Percentiles rank a stretch among this genome's conserved stretches.
These are phyloP conservation scores for Leucozona laternaria DNA, from an alignment of 2,888 invertebrate genomes.

Conservation along the genomic window DNA sequence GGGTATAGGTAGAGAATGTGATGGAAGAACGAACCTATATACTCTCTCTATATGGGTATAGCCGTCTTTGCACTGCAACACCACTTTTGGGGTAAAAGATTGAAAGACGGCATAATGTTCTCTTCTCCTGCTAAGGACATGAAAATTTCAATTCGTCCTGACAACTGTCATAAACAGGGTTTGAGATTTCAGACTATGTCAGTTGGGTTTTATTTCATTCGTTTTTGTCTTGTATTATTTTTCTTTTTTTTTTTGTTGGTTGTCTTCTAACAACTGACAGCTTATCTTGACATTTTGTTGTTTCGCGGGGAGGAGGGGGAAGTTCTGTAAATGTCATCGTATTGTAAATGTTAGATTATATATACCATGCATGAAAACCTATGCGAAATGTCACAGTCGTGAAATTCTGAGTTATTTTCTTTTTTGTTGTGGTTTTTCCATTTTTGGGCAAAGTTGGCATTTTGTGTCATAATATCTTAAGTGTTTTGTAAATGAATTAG, in stretches of 20 bases:
- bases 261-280: conserved; percentile 28
- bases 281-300: conserved; percentile 59
- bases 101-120: conserved; percentile 75
- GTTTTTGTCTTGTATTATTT: background rate
- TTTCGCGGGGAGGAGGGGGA: background rate
- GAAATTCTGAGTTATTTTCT: conserved; percentile 53
- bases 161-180: conserved; percentile 78
- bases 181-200: conserved; percentile 73
- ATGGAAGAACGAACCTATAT: conserved; percentile 7
- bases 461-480: conserved; percentile 58
- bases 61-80: conserved; percentile 64
- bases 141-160: conserved; percentile 78
- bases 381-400: conserved; percentile 68
- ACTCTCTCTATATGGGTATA: background rate
- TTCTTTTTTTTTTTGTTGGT: background rate
- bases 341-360: conserved; percentile 53
- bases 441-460: conserved; percentile 56
- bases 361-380: conserved; percentile 7
- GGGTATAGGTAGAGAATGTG: conserved; percentile 11
- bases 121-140: conserved; percentile 67
- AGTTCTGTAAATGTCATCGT: conserved; percentile 59
- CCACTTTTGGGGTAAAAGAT: conserved; percentile 64
- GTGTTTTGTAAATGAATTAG: conserved; percentile 35
- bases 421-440: conserved; percentile 6
- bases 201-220: conserved; percentile 49